Conservation (phyloP, 2,797 vertebrate genomes). For the Falco novaeseelandiae region DNA sequence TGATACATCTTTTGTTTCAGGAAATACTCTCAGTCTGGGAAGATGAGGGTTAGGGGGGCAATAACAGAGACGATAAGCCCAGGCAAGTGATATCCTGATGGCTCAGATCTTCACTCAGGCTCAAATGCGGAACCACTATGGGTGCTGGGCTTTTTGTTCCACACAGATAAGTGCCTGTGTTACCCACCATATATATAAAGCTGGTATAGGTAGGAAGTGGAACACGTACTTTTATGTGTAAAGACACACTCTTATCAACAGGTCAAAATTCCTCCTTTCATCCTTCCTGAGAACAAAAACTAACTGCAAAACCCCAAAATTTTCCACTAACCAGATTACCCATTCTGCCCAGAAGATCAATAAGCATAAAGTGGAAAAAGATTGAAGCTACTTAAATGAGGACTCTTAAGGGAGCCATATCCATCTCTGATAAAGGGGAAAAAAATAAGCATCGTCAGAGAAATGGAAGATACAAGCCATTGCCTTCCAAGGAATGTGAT, state of each 20-base stretch:
- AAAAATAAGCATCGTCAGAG: background rate
- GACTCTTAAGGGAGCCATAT: conserved; percentile 51
- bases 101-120: background rate
- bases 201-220: background rate
- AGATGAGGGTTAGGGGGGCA: background rate
- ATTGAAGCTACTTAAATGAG: conserved; percentile 47
- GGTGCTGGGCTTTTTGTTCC: background rate
- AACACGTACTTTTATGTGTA: background rate
- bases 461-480: conserved; percentile 42
- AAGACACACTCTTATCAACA: background rate
- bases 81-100: background rate
- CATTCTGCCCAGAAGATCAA: conserved; percentile 31
- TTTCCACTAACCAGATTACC: conserved; percentile 3
- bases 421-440: conserved; percentile 16
- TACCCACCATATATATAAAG: background rate
- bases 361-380: conserved; percentile 38
- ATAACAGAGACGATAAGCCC: background rate
- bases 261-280: background rate
- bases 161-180: background rate
- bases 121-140: background rate
- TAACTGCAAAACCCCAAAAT: background rate
- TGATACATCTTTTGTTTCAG: background rate
- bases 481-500: conserved; percentile 48
- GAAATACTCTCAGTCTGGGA: background rate
- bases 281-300: background rate